Evolutionary conservation across 2,888 invertebrate genomes (phyloP).

Genomic region (Drosophila leonis): DNA sequence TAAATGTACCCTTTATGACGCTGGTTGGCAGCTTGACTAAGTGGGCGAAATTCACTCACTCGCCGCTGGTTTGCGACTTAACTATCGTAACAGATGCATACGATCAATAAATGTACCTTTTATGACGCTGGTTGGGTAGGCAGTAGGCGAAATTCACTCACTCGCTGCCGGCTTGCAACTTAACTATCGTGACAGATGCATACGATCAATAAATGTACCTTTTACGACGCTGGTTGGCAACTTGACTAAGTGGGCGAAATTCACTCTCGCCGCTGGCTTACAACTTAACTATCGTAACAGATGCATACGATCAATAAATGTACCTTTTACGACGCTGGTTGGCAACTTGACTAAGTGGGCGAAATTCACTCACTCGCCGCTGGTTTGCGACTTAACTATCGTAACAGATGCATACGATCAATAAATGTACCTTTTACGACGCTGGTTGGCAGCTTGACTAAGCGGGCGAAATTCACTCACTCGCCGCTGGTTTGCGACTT

Average conservation of each 20-base stretch:
- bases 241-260: conserved; percentile 1
- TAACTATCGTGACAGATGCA: background rate
- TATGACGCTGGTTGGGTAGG: too few species aligned
- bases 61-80: background rate
- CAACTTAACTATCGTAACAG: too few species aligned
- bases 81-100: background rate
- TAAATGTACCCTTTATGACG: background rate
- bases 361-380: too few species aligned
- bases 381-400: too few species aligned
- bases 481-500: background rate
- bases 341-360: conserved; percentile 5
- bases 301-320: background rate
- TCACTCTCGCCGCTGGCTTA: too few species aligned
- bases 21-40: background rate
- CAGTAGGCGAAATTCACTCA: too few species aligned
- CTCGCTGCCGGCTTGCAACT: background rate
- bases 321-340: background rate
- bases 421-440: background rate
- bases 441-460: background rate
- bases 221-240: background rate
- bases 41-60: too few species aligned
- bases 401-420: too few species aligned
- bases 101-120: background rate
- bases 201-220: background rate
- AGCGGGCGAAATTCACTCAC: too few species aligned